These are phyloP conservation scores for Carposina sasakii DNA, from an alignment of 1,140 invertebrate genomes.

Conservation along the genomic window DNA sequence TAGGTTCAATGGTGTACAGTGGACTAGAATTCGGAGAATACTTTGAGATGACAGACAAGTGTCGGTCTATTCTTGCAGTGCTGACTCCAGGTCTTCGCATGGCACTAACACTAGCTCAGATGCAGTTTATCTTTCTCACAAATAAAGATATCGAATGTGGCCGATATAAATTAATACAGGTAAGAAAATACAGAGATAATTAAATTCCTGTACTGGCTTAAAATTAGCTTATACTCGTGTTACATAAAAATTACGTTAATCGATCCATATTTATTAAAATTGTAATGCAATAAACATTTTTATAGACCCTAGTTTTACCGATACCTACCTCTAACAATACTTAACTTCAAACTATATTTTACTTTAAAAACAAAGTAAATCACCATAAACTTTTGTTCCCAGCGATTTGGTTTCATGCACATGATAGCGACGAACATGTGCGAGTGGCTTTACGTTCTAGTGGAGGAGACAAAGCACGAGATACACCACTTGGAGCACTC, in stretches of 20 bases:
- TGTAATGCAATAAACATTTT: too few species aligned
- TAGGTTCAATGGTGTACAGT: slow-evolving; percentile 83
- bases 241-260: too few species aligned
- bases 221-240: too few species aligned
- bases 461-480: slow-evolving; percentile 86
- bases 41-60: slow-evolving; percentile 75
- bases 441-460: slow-evolving; percentile 87
- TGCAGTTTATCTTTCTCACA: slow-evolving; percentile 84
- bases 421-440: slow-evolving; percentile 88
- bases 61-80: slow-evolving; percentile 74
- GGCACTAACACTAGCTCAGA: slow-evolving; percentile 78
- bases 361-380: too few species aligned
- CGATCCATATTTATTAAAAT: too few species aligned
- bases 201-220: not conserved
- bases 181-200: not conserved
- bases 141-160: slow-evolving; percentile 77
- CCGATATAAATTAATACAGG: not conserved
- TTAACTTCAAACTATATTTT: too few species aligned
- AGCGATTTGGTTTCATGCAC: slow-evolving; percentile 87
- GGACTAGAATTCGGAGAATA: slow-evolving; percentile 81
- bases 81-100: slow-evolving; percentile 76
- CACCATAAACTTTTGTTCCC: too few species aligned
- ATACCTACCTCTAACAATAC: too few species aligned
- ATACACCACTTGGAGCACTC: slow-evolving; percentile 76
- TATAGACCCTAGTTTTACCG: too few species aligned